Evolutionary conservation across 2,113 vertebrate genomes (phyloP), one percentile per base, ranked within the genome.

Genomic region (Entelurus aequoreus): DNA sequence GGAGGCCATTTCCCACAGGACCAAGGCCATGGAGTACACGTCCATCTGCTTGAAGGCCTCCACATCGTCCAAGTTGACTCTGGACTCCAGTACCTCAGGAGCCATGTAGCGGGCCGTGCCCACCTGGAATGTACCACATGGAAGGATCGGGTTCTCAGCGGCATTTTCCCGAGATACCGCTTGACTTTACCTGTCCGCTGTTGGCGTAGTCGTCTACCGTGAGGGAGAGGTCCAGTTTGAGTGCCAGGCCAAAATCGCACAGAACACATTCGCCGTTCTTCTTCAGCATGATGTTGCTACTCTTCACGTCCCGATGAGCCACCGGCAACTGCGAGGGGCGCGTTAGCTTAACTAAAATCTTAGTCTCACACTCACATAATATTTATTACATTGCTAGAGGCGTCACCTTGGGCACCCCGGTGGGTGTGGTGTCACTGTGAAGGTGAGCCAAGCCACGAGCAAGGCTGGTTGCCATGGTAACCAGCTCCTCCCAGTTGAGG

Each of bases 11-110:
- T 96, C 94, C 94, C 94, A 96, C 48, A 94, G 76, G 55, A 96
- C 93, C 0, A 96, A 86, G 51, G 94, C 89, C 92, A 94, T 91
- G 71, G 94, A 95, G 74, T 96, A 96, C 40, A 96, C 93, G 1
- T 96, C 94, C 90, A 95, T 94, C 85, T 96, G 94, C 80, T 95
- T 96, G 69, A 96, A 96, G 44, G 93, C 92, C 78, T 96, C 94
- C 21, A 94, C 86, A 72, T 96, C 94, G 79, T 95, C 93, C 61
- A 96, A 90, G 80, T 96, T 96, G 60, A 96, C 93, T 66, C 94
- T 83, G 59, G 94, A 95, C 82, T 95, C 94, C n/a, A 96, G 86
- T 7, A 95, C 93, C 70, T 96, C 94, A 0, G 94, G 94, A 42
- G 94, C 92, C 94, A 96, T 96, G 78, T 96, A 96, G 60, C 94